Evolutionary conservation across 2,888 invertebrate species (phyloP).

Genomic region (Drosophila diplacantha): DNA sequence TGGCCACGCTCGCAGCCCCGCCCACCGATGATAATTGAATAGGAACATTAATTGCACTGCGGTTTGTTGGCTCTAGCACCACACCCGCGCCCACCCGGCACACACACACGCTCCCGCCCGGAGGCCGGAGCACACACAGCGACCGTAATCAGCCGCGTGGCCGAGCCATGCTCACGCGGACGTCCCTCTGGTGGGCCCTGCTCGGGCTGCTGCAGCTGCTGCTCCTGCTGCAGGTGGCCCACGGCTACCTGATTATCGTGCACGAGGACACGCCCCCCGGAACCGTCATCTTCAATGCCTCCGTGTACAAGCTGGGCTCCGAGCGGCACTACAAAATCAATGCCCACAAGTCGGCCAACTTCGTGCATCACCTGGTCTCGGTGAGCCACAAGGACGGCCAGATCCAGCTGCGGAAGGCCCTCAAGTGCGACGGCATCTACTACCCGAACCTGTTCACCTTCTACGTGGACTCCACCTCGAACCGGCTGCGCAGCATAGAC

Average conservation of each 20-base stretch:
- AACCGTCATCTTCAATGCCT: constrained; percentile 86
- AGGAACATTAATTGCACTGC: constrained; percentile 55
- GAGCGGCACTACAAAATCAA: constrained; percentile 88
- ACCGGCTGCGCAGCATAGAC: constrained; percentile 86
- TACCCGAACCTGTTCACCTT: constrained; percentile 92
- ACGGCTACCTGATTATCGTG: constrained; percentile 80
- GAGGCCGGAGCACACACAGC: constrained; percentile 9
- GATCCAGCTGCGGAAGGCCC: constrained; percentile 84
- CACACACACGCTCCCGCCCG: constrained; percentile 28
- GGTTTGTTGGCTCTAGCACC: constrained; percentile 50
- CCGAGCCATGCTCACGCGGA: constrained; percentile 51
- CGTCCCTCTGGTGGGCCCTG: constrained; percentile 13
- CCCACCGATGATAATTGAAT: constrained; percentile 64
- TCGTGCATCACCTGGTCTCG: constrained; percentile 86
- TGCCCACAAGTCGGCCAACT: constrained; percentile 88
- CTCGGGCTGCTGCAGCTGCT: constrained; percentile 38
- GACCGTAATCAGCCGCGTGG: constrained; percentile 7
- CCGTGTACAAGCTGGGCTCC: constrained; percentile 88
- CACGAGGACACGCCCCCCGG: constrained; percentile 82
- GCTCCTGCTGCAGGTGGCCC: constrained; percentile 52
- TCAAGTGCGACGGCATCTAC: constrained; percentile 88
- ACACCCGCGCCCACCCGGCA: constrained; percentile 40
- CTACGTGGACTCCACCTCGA: constrained; percentile 91
- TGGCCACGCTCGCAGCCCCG: constrained; percentile 40
- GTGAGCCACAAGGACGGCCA: constrained; percentile 87